Conservation (phyloP, 2,113 vertebrate species). For the Stomatorhinus ivindoensis region DNA sequence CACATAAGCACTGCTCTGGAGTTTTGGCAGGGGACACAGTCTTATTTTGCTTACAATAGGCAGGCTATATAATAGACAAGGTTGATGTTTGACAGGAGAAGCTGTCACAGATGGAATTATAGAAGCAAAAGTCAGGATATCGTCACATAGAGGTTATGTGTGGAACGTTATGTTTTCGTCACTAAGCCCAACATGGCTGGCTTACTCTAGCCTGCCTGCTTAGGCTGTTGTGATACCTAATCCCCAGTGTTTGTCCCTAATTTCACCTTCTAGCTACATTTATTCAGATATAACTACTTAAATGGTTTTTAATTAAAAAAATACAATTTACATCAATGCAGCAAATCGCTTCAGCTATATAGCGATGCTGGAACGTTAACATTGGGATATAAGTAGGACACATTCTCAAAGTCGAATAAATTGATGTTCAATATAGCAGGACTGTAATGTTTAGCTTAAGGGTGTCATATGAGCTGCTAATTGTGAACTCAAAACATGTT, state of each 20-base stretch:
- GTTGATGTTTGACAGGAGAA: not conserved
- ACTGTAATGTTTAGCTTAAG: constrained; percentile 8
- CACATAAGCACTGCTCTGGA: not conserved
- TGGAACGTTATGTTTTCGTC: too few relatives aligned
- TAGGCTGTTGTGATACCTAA: not conserved
- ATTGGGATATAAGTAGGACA: not conserved
- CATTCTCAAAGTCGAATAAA: constrained; percentile 5
- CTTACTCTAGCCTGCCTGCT: not conserved
- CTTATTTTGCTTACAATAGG: not conserved
- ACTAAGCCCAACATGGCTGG: too few relatives aligned
- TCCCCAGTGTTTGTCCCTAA: not conserved
- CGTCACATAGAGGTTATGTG: not conserved
- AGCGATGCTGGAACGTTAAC: not conserved
- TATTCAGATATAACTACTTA: not conserved
- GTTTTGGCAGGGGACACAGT: not conserved
- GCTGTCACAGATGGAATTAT: not conserved
- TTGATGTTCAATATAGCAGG: not conserved
- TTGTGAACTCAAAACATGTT: constrained; percentile 5
- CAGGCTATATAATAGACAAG: not conserved
- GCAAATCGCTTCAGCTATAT: not conserved
- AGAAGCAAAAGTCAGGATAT: too few relatives aligned
- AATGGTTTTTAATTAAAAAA: not conserved
- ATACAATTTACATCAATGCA: not conserved
- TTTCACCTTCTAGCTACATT: not conserved
- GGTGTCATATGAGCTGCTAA: not conserved